Evolutionary conservation across 2,888 invertebrate genomes (phyloP), one percentile per base, ranked within the genome.

Genomic region (Stomorhina lunata): DNA sequence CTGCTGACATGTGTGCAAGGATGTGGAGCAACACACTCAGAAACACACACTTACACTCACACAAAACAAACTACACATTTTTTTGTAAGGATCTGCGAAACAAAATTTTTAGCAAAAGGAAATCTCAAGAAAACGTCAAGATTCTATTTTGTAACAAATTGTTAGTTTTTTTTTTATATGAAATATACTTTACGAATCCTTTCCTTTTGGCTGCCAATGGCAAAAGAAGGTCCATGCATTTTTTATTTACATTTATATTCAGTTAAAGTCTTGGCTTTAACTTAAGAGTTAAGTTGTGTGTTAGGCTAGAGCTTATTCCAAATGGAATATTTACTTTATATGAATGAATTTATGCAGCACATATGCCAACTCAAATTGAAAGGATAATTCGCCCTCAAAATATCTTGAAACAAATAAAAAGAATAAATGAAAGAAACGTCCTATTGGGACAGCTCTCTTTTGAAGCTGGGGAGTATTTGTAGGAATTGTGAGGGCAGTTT

Each of bases 301-400:
- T 37, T 53, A 32, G 32, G 7, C 32, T 17, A 25, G 69, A 78
- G n/a, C 59, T 73, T 69, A 69, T 77, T 77, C 77, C 80, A 77
- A 61, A 68, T 57, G 71, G 73, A 83, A 77, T 76, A 80, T 76
- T 77, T 72, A 59, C 71, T 57, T 66, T 63, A 37, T 32, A 65
- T 71, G 66, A n/a, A 79, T 80, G 75, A 72, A 80, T 82, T 82
- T 82, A 82, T 82, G 81, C 79, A 73, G 86, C 88, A 89, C 89
- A 89, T 88, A 89, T 89, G 89, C 89, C 89, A 89, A 90, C 89
- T 89, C 86, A 90, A 89, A 89, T 89, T 89, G 89, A 89, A 89
- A 90, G 90, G 90, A 89, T 89, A 89, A 89, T 89, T 90, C 89
- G 89, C 90, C 90, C 90, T 89, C 88, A 89, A 82, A 82, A 71